Conservation (phyloP, 2,113 vertebrate species). For the Conger conger region DNA sequence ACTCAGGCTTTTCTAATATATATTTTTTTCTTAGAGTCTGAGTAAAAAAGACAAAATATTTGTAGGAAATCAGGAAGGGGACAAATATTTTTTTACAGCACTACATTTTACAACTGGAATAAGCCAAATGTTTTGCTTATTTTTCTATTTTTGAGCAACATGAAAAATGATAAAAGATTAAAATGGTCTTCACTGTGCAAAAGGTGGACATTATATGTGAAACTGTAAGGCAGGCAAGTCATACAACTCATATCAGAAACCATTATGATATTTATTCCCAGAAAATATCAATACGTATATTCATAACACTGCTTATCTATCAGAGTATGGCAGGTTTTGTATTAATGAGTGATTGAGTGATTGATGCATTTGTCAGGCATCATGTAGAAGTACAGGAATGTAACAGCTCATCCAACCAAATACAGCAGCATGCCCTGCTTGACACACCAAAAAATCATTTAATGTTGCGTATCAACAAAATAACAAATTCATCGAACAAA, state of each 20-base stretch:
- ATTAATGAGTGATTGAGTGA: not conserved
- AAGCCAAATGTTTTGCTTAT: no score
- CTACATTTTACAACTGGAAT: no score
- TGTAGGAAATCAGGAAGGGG: no score
- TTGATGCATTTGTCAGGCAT: not conserved
- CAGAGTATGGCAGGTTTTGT: not conserved
- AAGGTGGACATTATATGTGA: not conserved
- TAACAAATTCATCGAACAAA: no score
- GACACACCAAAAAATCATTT: not conserved
- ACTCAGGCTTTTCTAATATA: no score
- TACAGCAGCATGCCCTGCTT: not conserved
- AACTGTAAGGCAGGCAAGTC: not conserved
- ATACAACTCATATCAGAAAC: not conserved
- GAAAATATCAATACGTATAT: not conserved
- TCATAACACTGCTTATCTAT: not conserved
- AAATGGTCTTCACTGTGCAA: not conserved
- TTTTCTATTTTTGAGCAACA: not conserved
- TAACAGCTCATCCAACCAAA: not conserved
- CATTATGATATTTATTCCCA: not conserved
- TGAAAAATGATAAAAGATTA: not conserved
- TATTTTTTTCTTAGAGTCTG: no score
- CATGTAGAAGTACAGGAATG: not conserved
- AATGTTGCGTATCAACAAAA: not conserved
- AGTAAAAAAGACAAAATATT: no score
- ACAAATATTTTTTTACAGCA: no score